These are phyloP conservation scores for Tonatia bakeri DNA, from an alignment of 2,113 vertebrate genomes.

Conservation along the genomic window DNA sequence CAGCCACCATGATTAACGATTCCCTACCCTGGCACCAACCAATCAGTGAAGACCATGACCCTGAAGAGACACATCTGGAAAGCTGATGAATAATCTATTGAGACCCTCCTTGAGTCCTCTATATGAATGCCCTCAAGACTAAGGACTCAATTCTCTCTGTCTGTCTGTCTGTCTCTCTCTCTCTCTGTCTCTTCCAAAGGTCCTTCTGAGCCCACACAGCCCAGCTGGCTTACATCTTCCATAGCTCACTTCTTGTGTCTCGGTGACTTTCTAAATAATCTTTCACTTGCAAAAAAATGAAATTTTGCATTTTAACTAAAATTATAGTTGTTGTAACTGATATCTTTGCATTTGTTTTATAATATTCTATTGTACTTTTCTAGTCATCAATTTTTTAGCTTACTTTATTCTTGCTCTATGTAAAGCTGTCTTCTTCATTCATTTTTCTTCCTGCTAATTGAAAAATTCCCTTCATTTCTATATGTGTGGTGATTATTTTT, in stretches of 20 bases:
- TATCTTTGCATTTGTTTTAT: background rate
- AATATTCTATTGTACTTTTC: background rate
- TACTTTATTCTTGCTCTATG: background rate
- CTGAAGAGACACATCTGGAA: background rate
- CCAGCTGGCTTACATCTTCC: background rate
- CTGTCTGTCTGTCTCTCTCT: background rate
- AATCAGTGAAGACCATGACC: background rate
- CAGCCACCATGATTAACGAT: background rate
- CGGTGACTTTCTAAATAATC: background rate
- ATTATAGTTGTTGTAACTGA: background rate
- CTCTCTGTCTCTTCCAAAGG: background rate
- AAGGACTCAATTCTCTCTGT: background rate
- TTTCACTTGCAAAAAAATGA: background rate
- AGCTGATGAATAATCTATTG: background rate
- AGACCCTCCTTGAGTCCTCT: background rate
- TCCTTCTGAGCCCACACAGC: background rate
- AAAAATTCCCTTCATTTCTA: background rate
- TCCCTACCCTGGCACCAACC: background rate
- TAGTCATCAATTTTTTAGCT: background rate
- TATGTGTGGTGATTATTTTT: background rate
- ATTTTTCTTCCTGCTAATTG: background rate
- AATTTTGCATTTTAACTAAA: background rate
- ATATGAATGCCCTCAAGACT: background rate
- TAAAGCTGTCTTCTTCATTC: background rate
- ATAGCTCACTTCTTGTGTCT: background rate